phyloP scores from a whole-genome alignment of 2,797 vertebrate genomes.

The Eulemur mongoz region DNA sequence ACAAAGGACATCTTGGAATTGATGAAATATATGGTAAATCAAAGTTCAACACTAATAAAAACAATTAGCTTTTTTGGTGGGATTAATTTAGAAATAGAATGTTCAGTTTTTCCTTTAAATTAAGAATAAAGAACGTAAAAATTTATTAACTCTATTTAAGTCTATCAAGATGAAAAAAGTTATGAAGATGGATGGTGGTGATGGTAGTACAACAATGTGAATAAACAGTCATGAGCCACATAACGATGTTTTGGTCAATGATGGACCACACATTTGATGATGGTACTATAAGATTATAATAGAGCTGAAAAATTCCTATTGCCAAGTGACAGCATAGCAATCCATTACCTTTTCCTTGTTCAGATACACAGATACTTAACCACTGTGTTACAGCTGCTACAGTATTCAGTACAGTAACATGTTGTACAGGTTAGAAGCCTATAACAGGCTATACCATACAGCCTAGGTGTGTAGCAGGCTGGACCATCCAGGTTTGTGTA shows the following conservation, averaged over 20 bases:
- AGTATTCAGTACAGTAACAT: neutral
- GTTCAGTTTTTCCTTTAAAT: neutral
- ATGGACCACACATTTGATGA: neutral
- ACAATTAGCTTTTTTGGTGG: neutral
- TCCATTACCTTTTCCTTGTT: neutral
- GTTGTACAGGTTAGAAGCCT: neutral
- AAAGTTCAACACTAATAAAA: neutral
- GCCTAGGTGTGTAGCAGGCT: neutral
- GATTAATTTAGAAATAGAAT: neutral
- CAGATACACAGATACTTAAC: neutral
- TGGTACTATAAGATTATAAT: neutral
- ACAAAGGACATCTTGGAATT: neutral
- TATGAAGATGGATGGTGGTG: neutral
- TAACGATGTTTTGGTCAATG: neutral
- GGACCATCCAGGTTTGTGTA: neutral
- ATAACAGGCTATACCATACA: neutral
- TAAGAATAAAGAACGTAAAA: neutral
- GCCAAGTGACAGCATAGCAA: neutral
- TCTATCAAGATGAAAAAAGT: neutral
- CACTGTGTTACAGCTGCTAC: neutral
- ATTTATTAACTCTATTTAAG: neutral
- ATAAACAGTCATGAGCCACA: neutral
- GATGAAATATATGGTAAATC: neutral
- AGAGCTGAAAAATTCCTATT: neutral
- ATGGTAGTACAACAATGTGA: too few relatives aligned